Evolutionary conservation across 2,113 vertebrate genomes (phyloP).

Genomic region (Scomber colias): DNA sequence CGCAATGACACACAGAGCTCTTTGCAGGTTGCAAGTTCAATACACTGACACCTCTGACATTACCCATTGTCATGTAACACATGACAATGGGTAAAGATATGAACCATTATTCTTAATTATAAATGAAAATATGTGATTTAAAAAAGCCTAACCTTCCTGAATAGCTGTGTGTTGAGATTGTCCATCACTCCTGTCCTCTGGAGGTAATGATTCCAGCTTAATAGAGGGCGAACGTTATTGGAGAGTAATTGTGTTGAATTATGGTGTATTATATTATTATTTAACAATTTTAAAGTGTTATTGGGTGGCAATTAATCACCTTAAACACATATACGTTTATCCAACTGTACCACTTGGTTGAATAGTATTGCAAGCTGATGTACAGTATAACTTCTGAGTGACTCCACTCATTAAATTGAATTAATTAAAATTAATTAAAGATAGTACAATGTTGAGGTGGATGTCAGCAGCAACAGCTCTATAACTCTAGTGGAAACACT

Average conservation of each 20-base stretch:
- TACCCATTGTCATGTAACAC: too few species aligned
- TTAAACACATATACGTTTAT: slow-evolving; percentile 57
- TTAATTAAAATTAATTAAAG: neutral
- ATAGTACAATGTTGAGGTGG: neutral
- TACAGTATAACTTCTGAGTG: slow-evolving; percentile 51
- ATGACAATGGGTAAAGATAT: too few species aligned
- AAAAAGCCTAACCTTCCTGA: slow-evolving; percentile 22
- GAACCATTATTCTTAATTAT: neutral
- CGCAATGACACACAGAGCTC: too few species aligned
- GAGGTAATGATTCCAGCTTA: too few species aligned
- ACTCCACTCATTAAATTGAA: slow-evolving; percentile 7
- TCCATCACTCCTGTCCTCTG: too few species aligned
- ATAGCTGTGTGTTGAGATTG: too few species aligned
- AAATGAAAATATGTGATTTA: neutral
- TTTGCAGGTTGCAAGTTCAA: too few species aligned
- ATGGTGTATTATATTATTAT: too few species aligned
- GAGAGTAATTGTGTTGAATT: too few species aligned
- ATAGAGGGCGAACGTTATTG: too few species aligned
- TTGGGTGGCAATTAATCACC: neutral
- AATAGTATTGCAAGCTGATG: slow-evolving; percentile 52
- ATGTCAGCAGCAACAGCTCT: neutral
- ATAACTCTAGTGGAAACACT: neutral
- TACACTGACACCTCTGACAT: too few species aligned
- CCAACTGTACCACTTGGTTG: slow-evolving; percentile 63
- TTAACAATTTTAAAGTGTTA: too few species aligned